phyloP scores from a whole-genome alignment of 2,888 invertebrate species.

The Hypselothyrea guttata region DNA sequence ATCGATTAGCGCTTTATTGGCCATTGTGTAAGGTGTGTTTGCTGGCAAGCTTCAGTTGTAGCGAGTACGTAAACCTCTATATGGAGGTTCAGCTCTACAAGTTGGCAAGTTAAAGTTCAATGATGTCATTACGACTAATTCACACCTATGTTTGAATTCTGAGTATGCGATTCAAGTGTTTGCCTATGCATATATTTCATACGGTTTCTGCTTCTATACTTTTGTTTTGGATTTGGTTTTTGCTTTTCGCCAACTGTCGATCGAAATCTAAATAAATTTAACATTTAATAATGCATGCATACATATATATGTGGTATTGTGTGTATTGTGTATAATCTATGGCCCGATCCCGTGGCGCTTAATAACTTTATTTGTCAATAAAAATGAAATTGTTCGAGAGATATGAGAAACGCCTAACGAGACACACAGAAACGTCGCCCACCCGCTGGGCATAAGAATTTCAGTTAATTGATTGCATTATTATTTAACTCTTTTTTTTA shows the following conservation, averaged over 20 bases:
- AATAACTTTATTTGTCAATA: constrained; percentile 72
- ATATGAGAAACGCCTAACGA: constrained; percentile 38
- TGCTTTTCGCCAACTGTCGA: constrained; percentile 32
- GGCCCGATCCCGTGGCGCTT: constrained; percentile 40
- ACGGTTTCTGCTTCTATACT: constrained; percentile 8
- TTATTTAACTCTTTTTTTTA: constrained; percentile 8
- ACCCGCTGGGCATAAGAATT: constrained; percentile 58
- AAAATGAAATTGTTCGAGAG: constrained; percentile 38
- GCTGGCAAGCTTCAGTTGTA: constrained; percentile 68
- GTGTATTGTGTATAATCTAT: constrained; percentile 8
- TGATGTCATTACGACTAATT: constrained; percentile 77
- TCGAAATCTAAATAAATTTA: constrained; percentile 55
- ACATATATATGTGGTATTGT: constrained; percentile 20
- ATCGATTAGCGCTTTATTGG: constrained; percentile 26
- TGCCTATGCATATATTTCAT: constrained; percentile 31
- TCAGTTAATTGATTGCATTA: constrained; percentile 61
- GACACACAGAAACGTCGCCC: constrained; percentile 45
- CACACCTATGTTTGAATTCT: constrained; percentile 77
- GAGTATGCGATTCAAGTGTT: constrained; percentile 48
- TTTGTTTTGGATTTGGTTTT: neutral
- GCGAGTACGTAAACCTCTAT: constrained; percentile 15
- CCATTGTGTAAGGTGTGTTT: constrained; percentile 64
- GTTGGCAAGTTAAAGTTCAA: constrained; percentile 75
- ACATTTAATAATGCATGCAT: constrained; percentile 56
- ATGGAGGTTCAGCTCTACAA: constrained; percentile 41